Evolutionary conservation across 2,888 invertebrate genomes (phyloP).

Genomic region (Cheilosia soror): DNA sequence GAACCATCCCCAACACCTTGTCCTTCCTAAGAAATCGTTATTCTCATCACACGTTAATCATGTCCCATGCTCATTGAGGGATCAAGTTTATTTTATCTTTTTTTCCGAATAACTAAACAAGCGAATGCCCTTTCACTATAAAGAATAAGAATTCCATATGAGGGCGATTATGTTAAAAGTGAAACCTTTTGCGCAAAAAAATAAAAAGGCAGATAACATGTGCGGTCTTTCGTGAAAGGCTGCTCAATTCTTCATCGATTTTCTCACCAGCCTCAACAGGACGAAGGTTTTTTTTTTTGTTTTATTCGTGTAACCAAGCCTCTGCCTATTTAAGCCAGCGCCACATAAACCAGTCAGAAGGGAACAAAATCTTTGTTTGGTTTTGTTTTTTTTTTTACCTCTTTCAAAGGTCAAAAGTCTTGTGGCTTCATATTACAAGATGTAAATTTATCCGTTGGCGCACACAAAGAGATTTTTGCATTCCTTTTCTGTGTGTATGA

Average conservation of each 20-base stretch:
- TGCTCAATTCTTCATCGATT: slow-evolving; percentile 73
- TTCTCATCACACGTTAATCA: slow-evolving; percentile 35
- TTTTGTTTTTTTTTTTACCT: slow-evolving; percentile 33
- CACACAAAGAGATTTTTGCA: slow-evolving; percentile 70
- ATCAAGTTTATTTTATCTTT: slow-evolving; percentile 28
- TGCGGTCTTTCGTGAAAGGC: slow-evolving; percentile 73
- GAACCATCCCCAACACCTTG: background rate
- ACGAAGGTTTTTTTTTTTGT: slow-evolving; percentile 5
- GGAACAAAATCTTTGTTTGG: background rate
- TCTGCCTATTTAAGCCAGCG: slow-evolving; percentile 30
- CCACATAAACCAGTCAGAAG: slow-evolving; percentile 54
- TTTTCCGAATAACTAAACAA: slow-evolving; percentile 51
- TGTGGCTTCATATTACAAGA: slow-evolving; percentile 75
- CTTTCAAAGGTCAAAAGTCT: slow-evolving; percentile 71
- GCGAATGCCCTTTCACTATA: slow-evolving; percentile 61
- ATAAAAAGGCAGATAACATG: slow-evolving; percentile 62
- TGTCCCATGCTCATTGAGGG: slow-evolving; percentile 50
- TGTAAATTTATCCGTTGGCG: slow-evolving; percentile 73
- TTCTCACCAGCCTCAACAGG: slow-evolving; percentile 60
- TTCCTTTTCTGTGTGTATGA: slow-evolving; percentile 41
- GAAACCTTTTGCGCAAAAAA: slow-evolving; percentile 52
- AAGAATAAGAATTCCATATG: slow-evolving; percentile 31
- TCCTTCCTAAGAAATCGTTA: slow-evolving; percentile 32
- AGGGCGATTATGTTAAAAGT: slow-evolving; percentile 53
- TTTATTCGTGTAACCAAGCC: slow-evolving; percentile 9